Evolutionary conservation across 2,888 invertebrate species (phyloP).

Genomic region (Synergus itoensis): DNA sequence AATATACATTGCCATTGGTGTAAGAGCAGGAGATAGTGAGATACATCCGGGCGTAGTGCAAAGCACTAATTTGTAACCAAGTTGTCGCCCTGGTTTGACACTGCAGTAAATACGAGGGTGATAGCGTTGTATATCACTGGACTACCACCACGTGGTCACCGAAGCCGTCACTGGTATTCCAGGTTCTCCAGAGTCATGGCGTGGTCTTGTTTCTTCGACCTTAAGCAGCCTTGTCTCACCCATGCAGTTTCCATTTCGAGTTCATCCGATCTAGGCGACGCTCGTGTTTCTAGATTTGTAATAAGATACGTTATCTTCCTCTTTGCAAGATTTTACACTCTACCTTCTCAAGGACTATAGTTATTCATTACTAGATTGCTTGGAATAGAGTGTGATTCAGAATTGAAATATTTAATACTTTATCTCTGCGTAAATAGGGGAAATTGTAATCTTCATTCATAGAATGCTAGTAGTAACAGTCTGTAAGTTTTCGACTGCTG

Average conservation of each 20-base stretch:
- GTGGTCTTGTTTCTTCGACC: conserved; percentile 54
- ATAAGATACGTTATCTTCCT: conserved; percentile 50
- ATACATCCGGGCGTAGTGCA: conserved; percentile 60
- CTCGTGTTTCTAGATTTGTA: conserved; percentile 50
- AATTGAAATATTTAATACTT: no score
- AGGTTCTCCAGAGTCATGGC: conserved; percentile 43
- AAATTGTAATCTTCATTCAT: no score
- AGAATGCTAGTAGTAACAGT: no score
- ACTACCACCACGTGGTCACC: conserved; percentile 61
- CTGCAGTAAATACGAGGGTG: conserved; percentile 76
- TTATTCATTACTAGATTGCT: background rate
- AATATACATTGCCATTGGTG: conserved; percentile 57
- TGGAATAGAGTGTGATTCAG: no score
- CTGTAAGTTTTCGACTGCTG: no score
- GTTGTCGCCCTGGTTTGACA: conserved; percentile 77
- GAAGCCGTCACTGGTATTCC: conserved; percentile 53
- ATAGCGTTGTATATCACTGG: conserved; percentile 75
- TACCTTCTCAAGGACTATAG: background rate
- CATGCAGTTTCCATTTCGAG: conserved; percentile 52
- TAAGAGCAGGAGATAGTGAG: conserved; percentile 56
- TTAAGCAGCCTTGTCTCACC: conserved; percentile 54
- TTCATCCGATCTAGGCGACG: conserved; percentile 42
- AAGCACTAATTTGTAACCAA: conserved; percentile 77
- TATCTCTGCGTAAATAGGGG: no score
- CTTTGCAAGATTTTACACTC: background rate